Evolutionary conservation across 2,113 vertebrate species (phyloP), one percentile per base, ranked within the genome.

Genomic region (Stegostoma tigrinum): DNA sequence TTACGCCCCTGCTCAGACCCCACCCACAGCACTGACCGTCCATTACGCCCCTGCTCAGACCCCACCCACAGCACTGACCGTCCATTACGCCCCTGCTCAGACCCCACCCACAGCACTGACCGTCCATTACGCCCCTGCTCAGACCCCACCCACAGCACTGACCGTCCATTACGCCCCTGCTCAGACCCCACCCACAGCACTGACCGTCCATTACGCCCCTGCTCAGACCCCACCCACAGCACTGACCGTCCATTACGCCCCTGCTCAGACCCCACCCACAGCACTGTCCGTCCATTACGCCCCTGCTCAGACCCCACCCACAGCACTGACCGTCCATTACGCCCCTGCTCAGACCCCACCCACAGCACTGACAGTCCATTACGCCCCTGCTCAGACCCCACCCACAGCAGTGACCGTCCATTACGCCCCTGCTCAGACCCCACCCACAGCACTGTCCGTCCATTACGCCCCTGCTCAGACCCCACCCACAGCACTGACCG

Each of bases 361-460:
- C 7, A 10, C 1, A 23, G 52, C 1, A 14, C 21, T 0, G 30
- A 34, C 27, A 27, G 1, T 5, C 12, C 23, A 0, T 23, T 5
- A 21, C 4, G 48, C 3, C 23, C 48, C 80, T 21, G 72, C 30
- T n/a, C 34, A 7, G 21, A 19, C 17, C 1, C 30, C 19, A 21
- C 14, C 42, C 12, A 0, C 27, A 23, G 52, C 1, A 14, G 12
- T 0, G 30, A 34, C 27, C 42, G 1, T 5, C 12, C 23, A 0
- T 23, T 5, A 21, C 4, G 48, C 3, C 23, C 48, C 80, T 21
- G 72, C 30, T 12, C 34, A 78, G 68, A 2, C 67, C 72, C 0
- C 23, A 75, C 27, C 8, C 7, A 10, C 1, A 23, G 52, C 1
- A 14, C 21, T 0, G 30, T 21, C 27, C 42, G 1, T 5, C 12